These are phyloP conservation scores for Petrocephalus sullivani DNA, from an alignment of 2,797 vertebrate genomes.

Conservation along the genomic window DNA sequence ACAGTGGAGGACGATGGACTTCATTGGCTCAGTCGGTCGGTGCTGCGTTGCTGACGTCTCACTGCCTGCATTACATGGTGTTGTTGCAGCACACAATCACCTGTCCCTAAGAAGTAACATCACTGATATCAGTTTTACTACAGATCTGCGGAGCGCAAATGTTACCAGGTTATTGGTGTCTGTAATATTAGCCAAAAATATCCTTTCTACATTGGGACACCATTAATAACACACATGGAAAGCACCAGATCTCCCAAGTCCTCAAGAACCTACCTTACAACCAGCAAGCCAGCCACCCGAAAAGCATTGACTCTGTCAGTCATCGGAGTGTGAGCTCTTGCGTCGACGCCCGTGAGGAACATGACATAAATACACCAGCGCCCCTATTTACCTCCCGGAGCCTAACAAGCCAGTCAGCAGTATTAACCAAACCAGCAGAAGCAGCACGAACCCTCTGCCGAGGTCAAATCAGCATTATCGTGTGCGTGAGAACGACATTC, in stretches of 20 bases:
- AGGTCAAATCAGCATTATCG: neutral
- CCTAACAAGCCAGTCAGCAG: neutral
- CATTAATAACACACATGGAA: neutral
- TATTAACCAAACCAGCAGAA: neutral
- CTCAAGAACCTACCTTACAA: conserved; percentile 5
- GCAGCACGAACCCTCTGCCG: neutral
- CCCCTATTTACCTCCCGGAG: neutral
- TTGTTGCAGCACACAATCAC: neutral
- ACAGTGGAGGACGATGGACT: no score
- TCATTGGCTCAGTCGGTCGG: no score
- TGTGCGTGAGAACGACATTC: neutral
- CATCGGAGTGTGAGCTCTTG: neutral
- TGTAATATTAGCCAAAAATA: neutral
- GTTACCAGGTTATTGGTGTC: neutral
- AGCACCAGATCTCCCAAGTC: neutral
- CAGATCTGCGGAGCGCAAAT: neutral
- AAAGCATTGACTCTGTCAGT: neutral
- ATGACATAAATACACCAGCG: neutral
- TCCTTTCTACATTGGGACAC: neutral
- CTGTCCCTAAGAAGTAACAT: neutral
- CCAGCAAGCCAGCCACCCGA: neutral
- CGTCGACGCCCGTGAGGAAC: neutral
- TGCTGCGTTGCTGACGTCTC: neutral
- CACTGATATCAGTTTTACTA: neutral
- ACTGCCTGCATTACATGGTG: neutral